These are phyloP conservation scores for Larimichthys polyactis DNA, from an alignment of 2,113 vertebrate species.

Conservation along the genomic window DNA sequence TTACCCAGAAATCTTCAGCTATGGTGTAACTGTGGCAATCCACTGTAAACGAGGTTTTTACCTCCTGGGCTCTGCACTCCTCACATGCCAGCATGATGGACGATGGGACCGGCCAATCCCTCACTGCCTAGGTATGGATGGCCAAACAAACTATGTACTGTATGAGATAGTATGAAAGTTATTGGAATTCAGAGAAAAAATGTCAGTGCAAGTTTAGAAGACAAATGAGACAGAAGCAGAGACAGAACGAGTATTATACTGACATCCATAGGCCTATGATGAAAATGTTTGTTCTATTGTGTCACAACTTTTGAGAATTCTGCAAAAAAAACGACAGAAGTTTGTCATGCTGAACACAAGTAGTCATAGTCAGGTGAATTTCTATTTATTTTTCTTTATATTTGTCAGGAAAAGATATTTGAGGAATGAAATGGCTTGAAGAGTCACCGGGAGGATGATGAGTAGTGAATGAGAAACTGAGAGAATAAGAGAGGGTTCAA, in stretches of 20 bases:
- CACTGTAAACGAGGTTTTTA: conserved; percentile 96
- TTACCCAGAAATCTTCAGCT: conserved; percentile 91
- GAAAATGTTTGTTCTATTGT: conserved; percentile 5
- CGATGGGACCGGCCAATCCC: conserved; percentile 94
- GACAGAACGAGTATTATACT: background rate
- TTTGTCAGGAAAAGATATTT: conserved; percentile 55
- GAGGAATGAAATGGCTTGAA: conserved; percentile 50
- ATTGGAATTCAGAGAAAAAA: background rate
- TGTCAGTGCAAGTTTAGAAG: background rate
- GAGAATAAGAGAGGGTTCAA: conserved; percentile 43
- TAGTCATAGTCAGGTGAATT: conserved; percentile 14
- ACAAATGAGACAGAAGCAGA: conserved; percentile 4
- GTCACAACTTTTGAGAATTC: conserved; percentile 12
- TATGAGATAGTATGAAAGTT: background rate
- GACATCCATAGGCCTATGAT: background rate
- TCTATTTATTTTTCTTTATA: conserved; percentile 50
- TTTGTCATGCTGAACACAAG: conserved; percentile 17
- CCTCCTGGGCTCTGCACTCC: conserved; percentile 91
- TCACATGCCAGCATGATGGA: conserved; percentile 92
- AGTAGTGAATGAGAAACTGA: conserved; percentile 41
- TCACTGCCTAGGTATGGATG: conserved; percentile 88
- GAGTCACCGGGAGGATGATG: conserved; percentile 41
- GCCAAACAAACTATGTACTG: background rate
- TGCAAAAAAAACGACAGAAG: background rate
- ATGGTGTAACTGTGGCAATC: conserved; percentile 88